Evolutionary conservation across 92 coral and sea anemone genomes (phyloP).

Genomic region (Metridium senile): DNA sequence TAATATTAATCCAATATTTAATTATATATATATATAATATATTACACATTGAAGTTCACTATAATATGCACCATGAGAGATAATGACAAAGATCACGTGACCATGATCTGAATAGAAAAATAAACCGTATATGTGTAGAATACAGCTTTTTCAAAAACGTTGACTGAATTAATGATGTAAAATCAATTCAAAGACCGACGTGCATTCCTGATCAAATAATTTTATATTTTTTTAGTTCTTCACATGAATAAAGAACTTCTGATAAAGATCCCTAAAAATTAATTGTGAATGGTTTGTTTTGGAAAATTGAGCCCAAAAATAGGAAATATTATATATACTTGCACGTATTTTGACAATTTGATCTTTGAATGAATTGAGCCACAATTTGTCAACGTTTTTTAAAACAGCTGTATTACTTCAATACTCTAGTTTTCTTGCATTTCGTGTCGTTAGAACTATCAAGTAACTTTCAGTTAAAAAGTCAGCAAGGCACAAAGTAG

Average conservation of each 20-base stretch:
- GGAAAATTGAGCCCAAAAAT: no score
- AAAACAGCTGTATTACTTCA: neutral
- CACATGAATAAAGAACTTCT: no score
- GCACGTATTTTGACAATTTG: no score
- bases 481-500: neutral
- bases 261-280: no score
- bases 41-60: slow-evolving; percentile 16
- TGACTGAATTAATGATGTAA: neutral
- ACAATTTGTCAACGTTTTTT: neutral
- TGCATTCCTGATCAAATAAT: no score
- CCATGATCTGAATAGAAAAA: slow-evolving; percentile 36
- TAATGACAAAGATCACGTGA: slow-evolving; percentile 24
- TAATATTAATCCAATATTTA: slow-evolving; percentile 16
- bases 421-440: neutral
- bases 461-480: neutral
- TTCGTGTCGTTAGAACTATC: neutral
- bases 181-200: neutral
- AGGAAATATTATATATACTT: no score
- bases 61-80: slow-evolving; percentile 27
- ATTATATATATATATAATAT: slow-evolving; percentile 11
- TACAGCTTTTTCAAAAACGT: neutral
- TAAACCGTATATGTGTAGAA: slow-evolving; percentile 14
- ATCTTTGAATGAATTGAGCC: no score
- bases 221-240: no score
- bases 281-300: no score